Evolutionary conservation across 2,888 invertebrate species (phyloP).

Genomic region (Catocala fraxini): DNA sequence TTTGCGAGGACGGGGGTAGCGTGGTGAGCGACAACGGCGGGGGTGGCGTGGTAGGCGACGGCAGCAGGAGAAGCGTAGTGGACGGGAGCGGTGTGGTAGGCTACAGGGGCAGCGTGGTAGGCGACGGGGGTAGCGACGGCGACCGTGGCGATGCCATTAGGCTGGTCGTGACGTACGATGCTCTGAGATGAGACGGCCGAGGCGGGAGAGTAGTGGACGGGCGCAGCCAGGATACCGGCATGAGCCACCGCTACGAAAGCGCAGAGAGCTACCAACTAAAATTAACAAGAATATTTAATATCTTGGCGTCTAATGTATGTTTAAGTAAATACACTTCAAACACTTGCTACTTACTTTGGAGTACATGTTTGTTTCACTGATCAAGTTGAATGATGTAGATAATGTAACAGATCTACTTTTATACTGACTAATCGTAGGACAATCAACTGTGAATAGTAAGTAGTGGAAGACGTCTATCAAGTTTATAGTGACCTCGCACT

Average conservation of each 20-base stretch:
- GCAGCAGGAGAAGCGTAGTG: conserved; percentile 71
- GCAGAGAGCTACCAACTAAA: conserved; percentile 53
- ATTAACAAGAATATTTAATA: conserved; percentile 2
- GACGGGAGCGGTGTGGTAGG: conserved; percentile 39
- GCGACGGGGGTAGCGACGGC: conserved; percentile 44
- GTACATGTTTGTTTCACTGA: conserved; percentile 55
- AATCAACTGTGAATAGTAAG: conserved; percentile 42
- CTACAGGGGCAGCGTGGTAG: conserved; percentile 45
- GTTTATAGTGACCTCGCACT: conserved; percentile 30
- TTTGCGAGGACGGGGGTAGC: conserved; percentile 51
- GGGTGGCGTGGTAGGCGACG: conserved; percentile 62
- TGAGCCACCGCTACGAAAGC: conserved; percentile 22
- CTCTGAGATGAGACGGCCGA: conserved; percentile 64
- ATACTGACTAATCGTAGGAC: conserved; percentile 49
- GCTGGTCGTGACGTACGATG: conserved; percentile 62
- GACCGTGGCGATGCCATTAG: conserved; percentile 46
- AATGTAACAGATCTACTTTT: conserved; percentile 52
- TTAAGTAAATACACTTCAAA: too few relatives aligned
- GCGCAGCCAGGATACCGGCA: conserved; percentile 43
- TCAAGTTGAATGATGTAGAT: conserved; percentile 38
- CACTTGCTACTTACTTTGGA: conserved; percentile 34
- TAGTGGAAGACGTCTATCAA: conserved; percentile 48
- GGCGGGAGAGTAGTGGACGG: conserved; percentile 66
- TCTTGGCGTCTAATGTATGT: conserved; percentile 17
- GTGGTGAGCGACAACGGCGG: conserved; percentile 53